phyloP scores from a whole-genome alignment of 2,797 vertebrate genomes.

The Clarias laeviceps region DNA sequence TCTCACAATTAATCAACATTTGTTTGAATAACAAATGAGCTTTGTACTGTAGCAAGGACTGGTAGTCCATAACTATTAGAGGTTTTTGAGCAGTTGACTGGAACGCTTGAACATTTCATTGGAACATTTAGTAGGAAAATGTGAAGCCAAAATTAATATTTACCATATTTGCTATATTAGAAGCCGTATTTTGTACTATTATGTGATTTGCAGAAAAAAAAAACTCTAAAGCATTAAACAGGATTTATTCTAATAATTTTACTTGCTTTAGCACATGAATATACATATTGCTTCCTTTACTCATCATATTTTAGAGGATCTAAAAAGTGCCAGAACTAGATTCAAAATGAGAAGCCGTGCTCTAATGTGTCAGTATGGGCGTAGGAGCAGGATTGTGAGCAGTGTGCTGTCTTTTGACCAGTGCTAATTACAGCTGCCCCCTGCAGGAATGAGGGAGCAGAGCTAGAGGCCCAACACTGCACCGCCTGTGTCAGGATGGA shows the following conservation, averaged over 20 bases:
- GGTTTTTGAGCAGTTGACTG: not conserved
- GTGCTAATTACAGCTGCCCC: constrained; percentile 44
- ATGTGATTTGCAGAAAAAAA: not conserved
- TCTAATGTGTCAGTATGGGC: not conserved
- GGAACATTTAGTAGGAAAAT: not conserved
- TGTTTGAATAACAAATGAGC: constrained; percentile 16
- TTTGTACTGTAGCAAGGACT: not conserved
- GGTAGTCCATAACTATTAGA: not conserved
- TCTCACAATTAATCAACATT: constrained; percentile 29
- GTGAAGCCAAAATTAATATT: not conserved
- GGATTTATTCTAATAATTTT: not conserved
- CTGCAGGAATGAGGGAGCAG: constrained; percentile 68
- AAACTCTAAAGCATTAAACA: constrained; percentile 12
- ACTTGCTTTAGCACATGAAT: not conserved
- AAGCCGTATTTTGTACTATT: not conserved
- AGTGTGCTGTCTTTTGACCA: constrained; percentile 35
- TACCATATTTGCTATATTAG: not conserved
- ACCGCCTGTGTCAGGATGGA: constrained; percentile 85
- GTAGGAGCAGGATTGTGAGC: not conserved
- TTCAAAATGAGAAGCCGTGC: not conserved
- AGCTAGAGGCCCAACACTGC: constrained; percentile 56
- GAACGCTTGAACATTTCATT: not conserved
- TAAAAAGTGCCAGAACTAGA: not conserved
- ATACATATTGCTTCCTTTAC: not conserved
- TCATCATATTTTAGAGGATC: not conserved